A percentile compares a stretch with the other conserved stretches of the same genome.
Conservation (phyloP, 2,797 vertebrate genomes). For the Semaprochilodus insignis region DNA sequence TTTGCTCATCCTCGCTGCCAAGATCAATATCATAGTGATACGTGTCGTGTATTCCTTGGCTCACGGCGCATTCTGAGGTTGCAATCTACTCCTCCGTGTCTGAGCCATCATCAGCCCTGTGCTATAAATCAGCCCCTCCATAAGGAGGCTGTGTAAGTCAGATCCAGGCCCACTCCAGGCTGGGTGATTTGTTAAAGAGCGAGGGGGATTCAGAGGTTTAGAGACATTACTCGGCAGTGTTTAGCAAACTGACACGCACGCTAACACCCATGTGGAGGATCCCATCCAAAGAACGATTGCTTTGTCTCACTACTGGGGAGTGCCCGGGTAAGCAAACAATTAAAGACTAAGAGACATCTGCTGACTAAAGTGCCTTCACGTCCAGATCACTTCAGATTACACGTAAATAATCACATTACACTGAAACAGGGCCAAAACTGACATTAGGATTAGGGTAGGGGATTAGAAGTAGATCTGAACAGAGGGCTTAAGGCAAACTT, state of each 20-base stretch:
- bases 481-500: too few relatives aligned
- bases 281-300: background rate
- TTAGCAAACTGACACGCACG: background rate
- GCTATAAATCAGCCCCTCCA: slow-evolving; percentile 1
- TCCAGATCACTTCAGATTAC: background rate
- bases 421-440: too few relatives aligned
- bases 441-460: too few relatives aligned
- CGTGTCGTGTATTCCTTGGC: slow-evolving; percentile 33
- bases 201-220: background rate
- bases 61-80: background rate
- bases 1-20: slow-evolving; percentile 35
- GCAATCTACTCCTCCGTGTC: background rate
- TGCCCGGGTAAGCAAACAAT: background rate
- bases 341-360: background rate
- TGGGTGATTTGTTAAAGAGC: background rate
- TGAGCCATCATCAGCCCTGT: slow-evolving; percentile 20
- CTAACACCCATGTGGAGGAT: background rate
- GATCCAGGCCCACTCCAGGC: background rate
- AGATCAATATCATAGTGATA: slow-evolving; percentile 38
- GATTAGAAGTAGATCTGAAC: too few relatives aligned
- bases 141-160: slow-evolving; percentile 2
- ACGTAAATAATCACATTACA: background rate
- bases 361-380: too few relatives aligned
- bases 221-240: background rate
- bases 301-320: background rate